These are phyloP conservation scores for Hypomesus transpacificus DNA, from an alignment of 2,113 vertebrate species.

Conservation along the genomic window DNA sequence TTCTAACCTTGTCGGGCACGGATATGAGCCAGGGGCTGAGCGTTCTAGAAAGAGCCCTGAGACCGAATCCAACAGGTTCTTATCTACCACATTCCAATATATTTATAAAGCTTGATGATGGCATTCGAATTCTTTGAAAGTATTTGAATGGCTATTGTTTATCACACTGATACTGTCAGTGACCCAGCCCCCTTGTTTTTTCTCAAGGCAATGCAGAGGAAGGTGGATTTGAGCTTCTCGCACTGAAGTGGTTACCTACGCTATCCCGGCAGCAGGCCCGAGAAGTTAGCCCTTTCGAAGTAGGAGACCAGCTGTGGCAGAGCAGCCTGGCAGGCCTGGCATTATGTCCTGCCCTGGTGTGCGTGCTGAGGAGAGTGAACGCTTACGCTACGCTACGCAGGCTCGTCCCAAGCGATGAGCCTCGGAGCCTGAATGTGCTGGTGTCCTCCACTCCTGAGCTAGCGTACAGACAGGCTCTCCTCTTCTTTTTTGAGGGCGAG, in stretches of 20 bases:
- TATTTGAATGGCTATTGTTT: too few relatives aligned
- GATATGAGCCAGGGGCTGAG: constrained; percentile 54
- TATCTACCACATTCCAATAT: too few relatives aligned
- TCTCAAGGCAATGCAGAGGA: constrained; percentile 28
- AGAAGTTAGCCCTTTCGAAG: constrained; percentile 71
- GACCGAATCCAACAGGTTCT: constrained; percentile 36
- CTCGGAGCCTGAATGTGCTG: constrained; percentile 38
- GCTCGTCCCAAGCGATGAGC: constrained; percentile 25
- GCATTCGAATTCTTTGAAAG: too few relatives aligned
- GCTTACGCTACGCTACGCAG: constrained; percentile 54
- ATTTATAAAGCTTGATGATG: too few relatives aligned
- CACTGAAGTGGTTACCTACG: constrained; percentile 69
- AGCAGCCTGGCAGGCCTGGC: constrained; percentile 55
- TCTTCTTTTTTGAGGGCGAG: constrained; percentile 69
- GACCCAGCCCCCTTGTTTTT: neutral
- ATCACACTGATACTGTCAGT: too few relatives aligned
- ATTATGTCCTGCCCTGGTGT: constrained; percentile 60
- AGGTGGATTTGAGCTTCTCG: constrained; percentile 60
- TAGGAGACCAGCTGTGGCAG: constrained; percentile 58
- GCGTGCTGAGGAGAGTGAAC: constrained; percentile 38
- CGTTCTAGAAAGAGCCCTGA: constrained; percentile 50
- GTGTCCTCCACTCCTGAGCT: constrained; percentile 70
- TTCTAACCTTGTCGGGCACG: constrained; percentile 63
- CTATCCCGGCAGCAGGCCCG: constrained; percentile 66
- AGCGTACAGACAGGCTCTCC: constrained; percentile 64